Evolutionary conservation across 2,888 invertebrate species (phyloP).

Genomic region (Clanis bilineata): DNA sequence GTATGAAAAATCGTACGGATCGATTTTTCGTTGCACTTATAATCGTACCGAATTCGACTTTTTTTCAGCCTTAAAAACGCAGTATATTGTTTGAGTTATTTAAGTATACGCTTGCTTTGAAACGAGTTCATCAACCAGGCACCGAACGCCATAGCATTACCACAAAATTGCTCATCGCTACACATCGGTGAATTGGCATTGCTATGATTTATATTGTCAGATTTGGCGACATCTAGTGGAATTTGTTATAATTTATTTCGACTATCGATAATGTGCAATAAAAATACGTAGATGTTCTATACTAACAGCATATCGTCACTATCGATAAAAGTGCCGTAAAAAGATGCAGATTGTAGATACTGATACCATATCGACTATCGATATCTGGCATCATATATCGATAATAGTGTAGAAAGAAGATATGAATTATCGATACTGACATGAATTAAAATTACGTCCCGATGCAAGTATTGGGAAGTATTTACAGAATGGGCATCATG

Average conservation of each 20-base stretch:
- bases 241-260: background rate
- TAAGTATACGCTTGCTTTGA: background rate
- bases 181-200: background rate
- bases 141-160: constrained; percentile 8
- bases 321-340: background rate
- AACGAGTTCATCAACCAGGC: constrained; percentile 5
- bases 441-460: too few species aligned
- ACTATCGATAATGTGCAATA: background rate
- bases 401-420: background rate
- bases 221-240: background rate
- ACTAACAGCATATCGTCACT: background rate
- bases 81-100: background rate
- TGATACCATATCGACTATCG: too few species aligned
- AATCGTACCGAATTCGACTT: background rate
- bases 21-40: background rate
- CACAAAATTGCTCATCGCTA: constrained; percentile 5
- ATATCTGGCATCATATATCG: too few species aligned
- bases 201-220: background rate
- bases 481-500: background rate
- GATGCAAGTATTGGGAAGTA: too few species aligned
- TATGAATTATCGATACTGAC: too few species aligned
- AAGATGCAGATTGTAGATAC: background rate
- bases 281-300: too few species aligned
- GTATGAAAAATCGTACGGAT: background rate
- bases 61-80: background rate